Conservation (phyloP, 2,113 vertebrate species). For the Prionailurus bengalensis region DNA sequence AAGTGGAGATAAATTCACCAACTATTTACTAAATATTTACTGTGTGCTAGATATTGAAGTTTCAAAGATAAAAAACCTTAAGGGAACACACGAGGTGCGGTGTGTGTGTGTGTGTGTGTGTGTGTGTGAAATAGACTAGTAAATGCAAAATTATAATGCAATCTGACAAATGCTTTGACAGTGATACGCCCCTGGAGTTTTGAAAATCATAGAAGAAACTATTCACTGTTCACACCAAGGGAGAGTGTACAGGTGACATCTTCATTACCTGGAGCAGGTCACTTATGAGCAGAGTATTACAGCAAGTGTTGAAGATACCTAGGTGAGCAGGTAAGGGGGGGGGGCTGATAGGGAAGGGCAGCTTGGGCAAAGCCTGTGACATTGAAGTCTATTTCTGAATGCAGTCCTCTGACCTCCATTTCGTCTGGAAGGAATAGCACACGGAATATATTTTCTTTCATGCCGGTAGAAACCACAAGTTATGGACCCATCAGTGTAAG, state of each 20-base stretch:
- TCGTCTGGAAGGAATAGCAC: background rate
- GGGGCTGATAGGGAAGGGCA: background rate
- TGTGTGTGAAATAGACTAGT: background rate
- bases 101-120: background rate
- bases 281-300: background rate
- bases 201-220: background rate
- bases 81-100: background rate
- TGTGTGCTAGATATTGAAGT: background rate
- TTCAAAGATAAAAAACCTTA: conserved; percentile 10
- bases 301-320: background rate
- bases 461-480: background rate
- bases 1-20: background rate
- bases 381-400: conserved; percentile 11
- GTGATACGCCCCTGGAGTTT: background rate
- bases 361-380: background rate
- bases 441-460: conserved; percentile 14
- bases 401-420: conserved; percentile 14
- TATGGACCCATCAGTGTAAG: conserved; percentile 25
- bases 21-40: background rate
- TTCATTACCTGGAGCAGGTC: background rate
- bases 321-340: background rate
- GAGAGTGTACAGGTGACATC: background rate
- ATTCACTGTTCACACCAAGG: background rate
- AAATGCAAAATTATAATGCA: background rate
- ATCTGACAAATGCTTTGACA: background rate